These are phyloP conservation scores for Ptychodera flava DNA, from an alignment of 35 echinoderm and acorn worm genomes.

Conservation along the genomic window DNA sequence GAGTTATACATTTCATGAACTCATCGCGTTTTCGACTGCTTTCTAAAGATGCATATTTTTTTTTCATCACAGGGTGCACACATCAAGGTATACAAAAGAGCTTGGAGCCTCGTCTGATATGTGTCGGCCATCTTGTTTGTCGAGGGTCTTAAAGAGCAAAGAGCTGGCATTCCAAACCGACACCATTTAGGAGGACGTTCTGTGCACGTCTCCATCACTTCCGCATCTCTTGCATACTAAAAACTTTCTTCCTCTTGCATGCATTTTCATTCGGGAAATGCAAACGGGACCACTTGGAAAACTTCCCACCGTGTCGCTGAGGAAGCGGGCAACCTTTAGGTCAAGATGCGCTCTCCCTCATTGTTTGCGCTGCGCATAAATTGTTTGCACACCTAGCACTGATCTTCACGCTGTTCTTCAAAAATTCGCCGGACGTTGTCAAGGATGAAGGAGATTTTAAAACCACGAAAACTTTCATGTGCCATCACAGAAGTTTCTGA, in stretches of 20 bases:
- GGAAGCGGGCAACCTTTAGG: not conserved
- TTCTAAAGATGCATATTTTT: too few species aligned
- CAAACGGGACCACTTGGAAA: not conserved
- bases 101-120: not conserved
- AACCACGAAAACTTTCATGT: too few species aligned
- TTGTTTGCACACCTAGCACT: not conserved
- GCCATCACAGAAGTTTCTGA: too few species aligned
- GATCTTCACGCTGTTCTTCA: not conserved
- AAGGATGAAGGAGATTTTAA: not conserved
- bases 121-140: not conserved
- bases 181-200: not conserved
- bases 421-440: not conserved
- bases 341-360: not conserved
- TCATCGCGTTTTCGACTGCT: too few species aligned
- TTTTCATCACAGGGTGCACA: too few species aligned
- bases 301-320: not conserved
- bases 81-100: too few species aligned
- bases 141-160: not conserved
- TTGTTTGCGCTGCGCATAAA: not conserved
- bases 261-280: not conserved
- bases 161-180: not conserved
- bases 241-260: not conserved
- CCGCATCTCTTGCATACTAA: not conserved
- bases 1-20: too few species aligned
- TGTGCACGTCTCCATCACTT: not conserved